phyloP scores from a whole-genome alignment of 2,888 invertebrate species.

The Reticulitermes lucifugus region DNA sequence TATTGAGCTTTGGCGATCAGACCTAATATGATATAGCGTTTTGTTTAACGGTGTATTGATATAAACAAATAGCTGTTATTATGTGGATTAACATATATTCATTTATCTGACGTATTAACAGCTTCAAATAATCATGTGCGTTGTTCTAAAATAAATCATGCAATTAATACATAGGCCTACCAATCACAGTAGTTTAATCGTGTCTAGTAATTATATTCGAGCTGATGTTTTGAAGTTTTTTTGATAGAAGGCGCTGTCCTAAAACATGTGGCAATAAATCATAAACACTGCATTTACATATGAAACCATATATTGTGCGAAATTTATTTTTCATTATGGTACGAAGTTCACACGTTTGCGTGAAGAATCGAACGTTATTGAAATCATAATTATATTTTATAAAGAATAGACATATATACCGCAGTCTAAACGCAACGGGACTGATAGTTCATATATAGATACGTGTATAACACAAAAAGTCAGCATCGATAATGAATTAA shows the following conservation, averaged over 20 bases:
- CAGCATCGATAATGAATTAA: background rate
- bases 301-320: background rate
- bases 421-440: background rate
- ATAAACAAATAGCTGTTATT: too few relatives aligned
- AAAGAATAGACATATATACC: background rate
- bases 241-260: background rate
- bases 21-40: too few relatives aligned
- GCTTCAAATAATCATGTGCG: too few relatives aligned
- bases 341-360: background rate
- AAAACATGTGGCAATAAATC: background rate
- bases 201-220: background rate
- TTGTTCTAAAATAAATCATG: too few relatives aligned
- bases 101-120: too few relatives aligned
- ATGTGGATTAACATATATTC: too few relatives aligned
- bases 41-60: too few relatives aligned
- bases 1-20: too few relatives aligned
- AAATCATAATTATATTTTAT: background rate
- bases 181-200: background rate
- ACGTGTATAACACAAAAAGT: background rate
- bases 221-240: background rate
- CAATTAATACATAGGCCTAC: too few relatives aligned
- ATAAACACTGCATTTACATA: background rate
- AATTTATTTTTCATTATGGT: background rate
- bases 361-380: background rate
- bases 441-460: background rate